These are phyloP conservation scores for Bombylius discolor DNA, from an alignment of 2,888 invertebrate genomes.

Conservation along the genomic window DNA sequence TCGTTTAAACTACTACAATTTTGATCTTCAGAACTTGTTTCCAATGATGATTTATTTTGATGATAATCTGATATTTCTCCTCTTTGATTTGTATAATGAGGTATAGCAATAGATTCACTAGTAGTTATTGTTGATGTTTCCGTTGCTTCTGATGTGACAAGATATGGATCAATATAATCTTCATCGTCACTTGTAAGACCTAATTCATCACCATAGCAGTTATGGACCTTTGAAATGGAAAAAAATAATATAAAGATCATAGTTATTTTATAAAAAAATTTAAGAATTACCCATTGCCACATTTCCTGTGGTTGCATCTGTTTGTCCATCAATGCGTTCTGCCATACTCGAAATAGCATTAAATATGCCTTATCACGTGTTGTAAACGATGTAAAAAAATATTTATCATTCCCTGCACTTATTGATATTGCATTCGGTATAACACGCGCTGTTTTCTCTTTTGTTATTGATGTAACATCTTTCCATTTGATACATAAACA, in stretches of 20 bases:
- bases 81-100: neutral
- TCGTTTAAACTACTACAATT: neutral
- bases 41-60: constrained; percentile 13
- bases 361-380: constrained; percentile 89
- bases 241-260: neutral
- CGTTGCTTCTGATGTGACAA: constrained; percentile 7
- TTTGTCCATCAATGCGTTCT: constrained; percentile 87
- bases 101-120: constrained; percentile 12
- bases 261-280: neutral
- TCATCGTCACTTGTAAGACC: constrained; percentile 90
- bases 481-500: constrained; percentile 72
- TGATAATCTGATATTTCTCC: too few relatives aligned
- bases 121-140: constrained; percentile 20
- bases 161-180: constrained; percentile 56
- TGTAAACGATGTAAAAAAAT: constrained; percentile 89
- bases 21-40: constrained; percentile 28
- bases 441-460: constrained; percentile 85
- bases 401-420: constrained; percentile 67
- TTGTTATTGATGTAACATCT: constrained; percentile 85
- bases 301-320: constrained; percentile 69
- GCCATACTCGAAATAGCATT: constrained; percentile 93
- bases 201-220: constrained; percentile 85
- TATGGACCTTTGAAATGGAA: constrained; percentile 52
- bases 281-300: constrained; percentile 65
- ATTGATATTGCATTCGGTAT: constrained; percentile 94